These are phyloP conservation scores for Eupeodes corollae DNA, from an alignment of 1,140 invertebrate genomes.

Conservation along the genomic window DNA sequence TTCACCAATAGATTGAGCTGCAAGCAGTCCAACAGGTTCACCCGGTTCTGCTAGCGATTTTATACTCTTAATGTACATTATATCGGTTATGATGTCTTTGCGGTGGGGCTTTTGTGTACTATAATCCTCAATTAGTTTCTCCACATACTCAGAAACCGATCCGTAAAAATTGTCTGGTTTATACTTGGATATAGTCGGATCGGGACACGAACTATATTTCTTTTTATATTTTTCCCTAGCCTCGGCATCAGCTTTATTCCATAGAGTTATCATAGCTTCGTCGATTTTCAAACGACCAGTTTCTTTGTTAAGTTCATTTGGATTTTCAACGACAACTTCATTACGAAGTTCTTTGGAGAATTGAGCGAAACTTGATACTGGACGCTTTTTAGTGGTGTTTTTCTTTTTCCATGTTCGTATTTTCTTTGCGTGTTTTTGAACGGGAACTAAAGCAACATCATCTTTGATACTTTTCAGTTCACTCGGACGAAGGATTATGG, in stretches of 20 bases:
- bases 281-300: constrained; percentile 28
- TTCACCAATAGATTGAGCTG: constrained; percentile 93
- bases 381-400: constrained; percentile 31
- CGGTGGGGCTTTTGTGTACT: constrained; percentile 36
- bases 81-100: constrained; percentile 44
- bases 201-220: constrained; percentile 46
- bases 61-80: constrained; percentile 68
- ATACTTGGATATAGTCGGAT: constrained; percentile 59
- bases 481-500: constrained; percentile 43
- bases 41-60: constrained; percentile 73
- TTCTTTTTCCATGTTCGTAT: constrained; percentile 53
- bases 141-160: constrained; percentile 68
- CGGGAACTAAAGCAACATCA: constrained; percentile 42
- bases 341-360: constrained; percentile 32
- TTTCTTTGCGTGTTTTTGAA: constrained; percentile 44
- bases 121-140: constrained; percentile 56
- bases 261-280: constrained; percentile 48
- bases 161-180: constrained; percentile 67
- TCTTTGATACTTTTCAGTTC: constrained; percentile 33
- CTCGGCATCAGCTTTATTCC: constrained; percentile 47
- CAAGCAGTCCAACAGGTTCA: constrained; percentile 91
- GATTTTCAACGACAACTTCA: constrained; percentile 26
- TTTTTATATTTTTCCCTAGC: constrained; percentile 41
- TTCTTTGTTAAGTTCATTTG: constrained; percentile 25
- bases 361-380: constrained; percentile 20